phyloP scores from a whole-genome alignment of 2,888 invertebrate species.

The Ferrisia virgata region DNA sequence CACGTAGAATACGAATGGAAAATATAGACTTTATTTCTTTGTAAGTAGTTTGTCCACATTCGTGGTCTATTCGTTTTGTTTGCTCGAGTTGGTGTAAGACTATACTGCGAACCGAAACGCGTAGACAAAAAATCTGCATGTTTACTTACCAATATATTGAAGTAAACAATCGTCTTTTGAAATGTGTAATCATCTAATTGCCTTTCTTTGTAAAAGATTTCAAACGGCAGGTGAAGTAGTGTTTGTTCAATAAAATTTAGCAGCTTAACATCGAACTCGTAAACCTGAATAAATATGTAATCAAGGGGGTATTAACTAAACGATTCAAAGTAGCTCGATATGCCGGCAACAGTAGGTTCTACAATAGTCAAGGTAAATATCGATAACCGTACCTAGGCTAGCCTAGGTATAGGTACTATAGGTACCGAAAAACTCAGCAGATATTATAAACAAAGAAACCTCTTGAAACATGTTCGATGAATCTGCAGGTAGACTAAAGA shows the following conservation, averaged over 20 bases:
- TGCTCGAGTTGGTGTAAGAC: not conserved
- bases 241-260: conserved; percentile 37
- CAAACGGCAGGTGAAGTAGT: conserved; percentile 44
- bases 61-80: conserved; percentile 1
- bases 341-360: not conserved
- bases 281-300: conserved; percentile 41
- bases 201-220: conserved; percentile 45
- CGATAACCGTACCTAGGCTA: not conserved
- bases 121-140: conserved; percentile 28
- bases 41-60: conserved; percentile 6
- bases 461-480: not conserved
- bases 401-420: no score
- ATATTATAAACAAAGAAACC: conserved; percentile 16
- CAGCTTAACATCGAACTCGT: conserved; percentile 41
- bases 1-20: conserved; percentile 7
- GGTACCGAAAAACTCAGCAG: conserved; percentile 8
- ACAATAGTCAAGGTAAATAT: conserved; percentile 19
- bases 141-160: conserved; percentile 32
- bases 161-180: conserved; percentile 40
- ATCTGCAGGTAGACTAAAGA: not conserved
- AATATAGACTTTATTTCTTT: conserved; percentile 26
- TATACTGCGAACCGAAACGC: not conserved
- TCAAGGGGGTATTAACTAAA: not conserved
- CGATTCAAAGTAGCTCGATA: conserved; percentile 15
- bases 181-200: conserved; percentile 45